A percentile compares a stretch with the other conserved stretches of the same genome.
These are phyloP conservation scores for Artibeus lituratus DNA, from an alignment of 2,797 vertebrate genomes.

Conservation along the genomic window DNA sequence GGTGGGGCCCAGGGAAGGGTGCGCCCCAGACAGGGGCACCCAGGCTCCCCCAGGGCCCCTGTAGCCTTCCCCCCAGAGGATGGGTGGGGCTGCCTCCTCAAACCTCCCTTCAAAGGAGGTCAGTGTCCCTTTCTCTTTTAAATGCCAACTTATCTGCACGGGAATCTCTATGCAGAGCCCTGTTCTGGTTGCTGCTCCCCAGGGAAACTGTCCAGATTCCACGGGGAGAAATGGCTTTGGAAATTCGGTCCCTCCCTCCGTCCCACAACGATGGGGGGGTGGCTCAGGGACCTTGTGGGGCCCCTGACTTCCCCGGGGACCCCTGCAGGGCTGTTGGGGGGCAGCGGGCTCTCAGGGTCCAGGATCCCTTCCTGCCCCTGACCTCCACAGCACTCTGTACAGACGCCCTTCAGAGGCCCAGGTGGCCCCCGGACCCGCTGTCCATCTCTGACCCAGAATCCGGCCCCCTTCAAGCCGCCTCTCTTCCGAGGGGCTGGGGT, in stretches of 20 bases:
- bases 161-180: slow-evolving; percentile 55
- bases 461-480: background rate
- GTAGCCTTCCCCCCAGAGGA: background rate
- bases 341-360: background rate
- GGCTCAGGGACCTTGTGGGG: background rate
- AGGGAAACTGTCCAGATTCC: slow-evolving; percentile 71
- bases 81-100: background rate
- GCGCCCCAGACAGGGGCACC: background rate
- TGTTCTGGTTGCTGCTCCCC: slow-evolving; percentile 58
- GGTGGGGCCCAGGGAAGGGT: background rate
- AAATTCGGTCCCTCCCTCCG: slow-evolving; percentile 21
- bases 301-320: background rate
- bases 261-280: background rate
- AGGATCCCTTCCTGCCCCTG: background rate
- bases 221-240: slow-evolving; percentile 47
- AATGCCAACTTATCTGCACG: slow-evolving; percentile 69
- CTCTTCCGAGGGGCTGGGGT: background rate
- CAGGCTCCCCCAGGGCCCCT: background rate
- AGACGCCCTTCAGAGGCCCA: background rate
- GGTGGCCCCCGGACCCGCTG: background rate
- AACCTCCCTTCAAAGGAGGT: slow-evolving; percentile 66
- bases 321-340: background rate
- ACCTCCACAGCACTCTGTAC: background rate
- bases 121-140: slow-evolving; percentile 70
- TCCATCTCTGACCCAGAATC: background rate